These are phyloP conservation scores for Smithornis capensis DNA, from an alignment of 2,113 vertebrate species.

Conservation along the genomic window DNA sequence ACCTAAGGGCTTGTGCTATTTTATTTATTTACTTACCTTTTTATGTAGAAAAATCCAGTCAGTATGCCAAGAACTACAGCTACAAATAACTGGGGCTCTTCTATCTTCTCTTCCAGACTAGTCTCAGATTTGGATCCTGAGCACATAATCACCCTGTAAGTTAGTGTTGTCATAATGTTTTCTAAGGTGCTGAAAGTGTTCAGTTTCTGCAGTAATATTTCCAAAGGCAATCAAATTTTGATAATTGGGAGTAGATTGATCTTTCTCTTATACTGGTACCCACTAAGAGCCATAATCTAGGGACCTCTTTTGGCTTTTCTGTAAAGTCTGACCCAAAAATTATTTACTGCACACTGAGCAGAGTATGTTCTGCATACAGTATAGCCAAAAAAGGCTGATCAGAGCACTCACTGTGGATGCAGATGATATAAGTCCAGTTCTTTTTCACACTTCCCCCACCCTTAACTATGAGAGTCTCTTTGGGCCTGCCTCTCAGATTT, in stretches of 20 bases:
- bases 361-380: background rate
- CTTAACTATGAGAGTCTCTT: background rate
- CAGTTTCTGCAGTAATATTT: constrained; percentile 1
- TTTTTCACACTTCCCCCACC: background rate
- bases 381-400: background rate
- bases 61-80: background rate
- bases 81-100: background rate
- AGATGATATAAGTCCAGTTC: background rate
- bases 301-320: background rate
- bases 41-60: background rate
- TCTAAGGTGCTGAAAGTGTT: background rate
- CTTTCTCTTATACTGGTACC: background rate
- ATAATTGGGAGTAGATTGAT: background rate
- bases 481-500: background rate
- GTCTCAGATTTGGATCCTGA: background rate
- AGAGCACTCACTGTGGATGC: background rate
- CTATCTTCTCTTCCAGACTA: background rate
- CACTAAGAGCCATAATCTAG: background rate
- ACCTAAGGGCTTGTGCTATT: background rate
- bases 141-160: background rate
- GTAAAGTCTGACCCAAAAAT: background rate
- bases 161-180: background rate
- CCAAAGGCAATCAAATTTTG: background rate
- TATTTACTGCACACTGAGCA: background rate
- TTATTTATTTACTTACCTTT: background rate